These are phyloP conservation scores for Tichodroma muraria DNA, from an alignment of 2,113 vertebrate species.

Conservation along the genomic window DNA sequence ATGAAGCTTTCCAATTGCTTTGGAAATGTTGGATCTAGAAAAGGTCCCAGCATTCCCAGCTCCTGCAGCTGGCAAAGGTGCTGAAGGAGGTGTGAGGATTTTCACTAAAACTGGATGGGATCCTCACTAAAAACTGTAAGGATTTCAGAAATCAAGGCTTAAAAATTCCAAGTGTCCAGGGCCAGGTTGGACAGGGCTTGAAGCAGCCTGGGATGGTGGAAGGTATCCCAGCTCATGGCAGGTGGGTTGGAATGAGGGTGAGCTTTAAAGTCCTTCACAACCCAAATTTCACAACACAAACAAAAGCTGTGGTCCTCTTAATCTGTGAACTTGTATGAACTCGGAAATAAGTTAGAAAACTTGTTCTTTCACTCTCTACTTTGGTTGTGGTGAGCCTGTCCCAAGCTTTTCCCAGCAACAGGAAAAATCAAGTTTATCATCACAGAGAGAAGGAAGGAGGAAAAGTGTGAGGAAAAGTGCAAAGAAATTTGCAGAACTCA, in stretches of 20 bases:
- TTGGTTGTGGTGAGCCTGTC: background rate
- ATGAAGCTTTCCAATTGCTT: background rate
- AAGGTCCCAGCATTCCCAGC: background rate
- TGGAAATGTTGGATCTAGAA: background rate
- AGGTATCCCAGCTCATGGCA: background rate
- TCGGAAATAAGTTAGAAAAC: background rate
- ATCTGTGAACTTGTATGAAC: background rate
- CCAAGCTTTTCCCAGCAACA: background rate
- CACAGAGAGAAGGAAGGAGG: too few relatives aligned
- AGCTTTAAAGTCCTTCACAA: background rate
- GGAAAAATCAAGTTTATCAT: background rate
- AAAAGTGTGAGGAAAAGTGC: background rate
- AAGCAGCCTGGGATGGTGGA: background rate
- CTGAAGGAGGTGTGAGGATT: background rate
- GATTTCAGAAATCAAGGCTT: background rate
- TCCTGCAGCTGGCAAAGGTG: background rate
- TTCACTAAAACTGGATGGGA: too few relatives aligned
- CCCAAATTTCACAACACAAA: too few relatives aligned
- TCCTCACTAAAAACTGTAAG: background rate
- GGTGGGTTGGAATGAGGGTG: background rate
- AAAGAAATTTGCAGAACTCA: background rate
- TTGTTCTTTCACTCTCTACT: background rate
- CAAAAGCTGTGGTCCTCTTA: too few relatives aligned
- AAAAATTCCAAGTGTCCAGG: background rate
- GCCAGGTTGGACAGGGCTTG: background rate